These are phyloP conservation scores for Drosophila jambulina DNA, from an alignment of 1,140 invertebrate species.

Conservation along the genomic window DNA sequence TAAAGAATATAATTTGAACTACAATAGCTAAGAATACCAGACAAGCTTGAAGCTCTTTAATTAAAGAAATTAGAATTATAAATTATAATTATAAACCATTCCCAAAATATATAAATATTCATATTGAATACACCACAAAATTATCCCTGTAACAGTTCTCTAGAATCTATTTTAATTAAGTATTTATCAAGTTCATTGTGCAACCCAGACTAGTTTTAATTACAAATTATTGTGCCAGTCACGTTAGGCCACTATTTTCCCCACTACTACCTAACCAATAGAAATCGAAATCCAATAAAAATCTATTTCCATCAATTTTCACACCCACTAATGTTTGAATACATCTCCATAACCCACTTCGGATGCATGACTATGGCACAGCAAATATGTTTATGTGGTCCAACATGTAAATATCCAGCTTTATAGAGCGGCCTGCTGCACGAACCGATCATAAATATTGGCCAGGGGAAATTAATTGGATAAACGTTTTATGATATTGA, in stretches of 20 bases:
- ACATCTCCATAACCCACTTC: conserved; percentile 9
- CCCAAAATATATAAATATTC: background rate
- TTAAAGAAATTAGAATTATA: too few relatives aligned
- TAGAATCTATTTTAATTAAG: background rate
- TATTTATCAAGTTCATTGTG: background rate
- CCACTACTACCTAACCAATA: background rate
- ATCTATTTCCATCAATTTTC: conserved; percentile 8
- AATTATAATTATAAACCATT: background rate
- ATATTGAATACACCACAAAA: background rate
- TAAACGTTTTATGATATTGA: conserved; percentile 83
- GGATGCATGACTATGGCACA: background rate
- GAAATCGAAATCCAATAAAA: conserved; percentile 18
- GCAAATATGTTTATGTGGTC: conserved; percentile 17
- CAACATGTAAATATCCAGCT: conserved; percentile 36
- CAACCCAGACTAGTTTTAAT: conserved; percentile 1
- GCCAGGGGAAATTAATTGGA: conserved; percentile 72
- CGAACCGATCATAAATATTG: conserved; percentile 75
- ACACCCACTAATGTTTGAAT: conserved; percentile 3
- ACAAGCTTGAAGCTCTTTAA: background rate
- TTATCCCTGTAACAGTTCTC: background rate
- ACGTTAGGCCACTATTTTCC: conserved; percentile 1
- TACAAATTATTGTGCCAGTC: conserved; percentile 14
- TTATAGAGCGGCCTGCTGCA: conserved; percentile 36
- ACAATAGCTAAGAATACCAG: background rate
- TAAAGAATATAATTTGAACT: background rate